Base-by-base conservation (phyloP, 1,140 invertebrate genomes). In the Asobara japonica region DNA sequence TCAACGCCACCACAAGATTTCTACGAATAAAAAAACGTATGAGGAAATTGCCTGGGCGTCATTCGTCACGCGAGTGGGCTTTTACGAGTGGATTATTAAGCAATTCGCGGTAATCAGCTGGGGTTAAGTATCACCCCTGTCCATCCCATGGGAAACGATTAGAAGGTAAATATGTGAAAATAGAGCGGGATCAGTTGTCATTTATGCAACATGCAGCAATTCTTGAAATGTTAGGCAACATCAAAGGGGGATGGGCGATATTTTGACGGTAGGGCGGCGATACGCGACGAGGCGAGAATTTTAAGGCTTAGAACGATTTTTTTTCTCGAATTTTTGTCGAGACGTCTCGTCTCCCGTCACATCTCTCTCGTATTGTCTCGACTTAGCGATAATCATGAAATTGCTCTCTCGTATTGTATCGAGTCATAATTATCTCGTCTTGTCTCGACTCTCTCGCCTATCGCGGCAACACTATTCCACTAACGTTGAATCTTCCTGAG, bases 41-140 rank as follows among this genome's bases (percentile, higher is more conserved):
- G 41, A 45, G n/a, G n/a, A 61, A 29, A 20, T 22, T 70, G 62
- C 68, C 68, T 61, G 64, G 64, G 31, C 16, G 61, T 61, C 20
- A 70, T 70, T 70, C 68, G 68, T 62, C 68, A 70, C 68, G 68
- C 68, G 68, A 70, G 67, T 69, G 31, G 41, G 56, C 56, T 70
- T 70, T 70, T 56, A 33, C 60, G n/a, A n/a, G n/a, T 33, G 36
- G 36, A 70, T 70, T 62, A 61, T 45, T 69, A 20, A 45, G 29
- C 64, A 66, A 66, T 66, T 66, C 36, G 64, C 22, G 64, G 67
- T 31, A 69, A 22, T 38, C 27, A 69, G 60, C 25, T 51, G 27
- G 36, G 27, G 27, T 18, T 61, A 33, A 56, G 51, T 56, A 56
- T 56, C 51, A 56, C 51, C 22, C 41, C 51, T 56, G 51, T 56